Evolutionary conservation across 2,113 vertebrate species (phyloP).

Genomic region (Myocastor coypus): DNA sequence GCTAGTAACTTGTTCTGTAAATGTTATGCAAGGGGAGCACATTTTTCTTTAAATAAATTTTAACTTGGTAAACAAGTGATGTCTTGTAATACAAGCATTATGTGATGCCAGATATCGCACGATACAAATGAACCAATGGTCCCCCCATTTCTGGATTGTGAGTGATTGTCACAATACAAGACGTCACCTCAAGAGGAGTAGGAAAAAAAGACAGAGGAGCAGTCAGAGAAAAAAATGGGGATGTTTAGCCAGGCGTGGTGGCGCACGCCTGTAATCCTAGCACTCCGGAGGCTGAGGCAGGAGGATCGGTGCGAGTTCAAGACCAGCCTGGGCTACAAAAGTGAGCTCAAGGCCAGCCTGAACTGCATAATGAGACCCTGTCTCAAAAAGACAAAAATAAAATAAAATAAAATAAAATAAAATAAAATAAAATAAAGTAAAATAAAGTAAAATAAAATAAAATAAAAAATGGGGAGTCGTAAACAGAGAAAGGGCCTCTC

Average conservation of each 20-base stretch:
- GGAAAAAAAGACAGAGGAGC: background rate
- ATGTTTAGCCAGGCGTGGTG: too few relatives aligned
- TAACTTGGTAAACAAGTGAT: background rate
- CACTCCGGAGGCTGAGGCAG: too few relatives aligned
- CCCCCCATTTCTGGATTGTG: background rate
- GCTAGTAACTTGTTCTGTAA: background rate
- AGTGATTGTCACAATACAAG: background rate
- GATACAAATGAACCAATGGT: background rate
- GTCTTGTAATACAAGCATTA: background rate
- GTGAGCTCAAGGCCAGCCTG: too few relatives aligned
- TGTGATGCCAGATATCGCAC: background rate
- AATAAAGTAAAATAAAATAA: too few relatives aligned
- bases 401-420: too few relatives aligned
- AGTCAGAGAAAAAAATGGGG: background rate
- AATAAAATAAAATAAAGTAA: too few relatives aligned
- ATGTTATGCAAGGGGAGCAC: background rate
- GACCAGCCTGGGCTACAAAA: too few relatives aligned
- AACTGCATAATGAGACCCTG: too few relatives aligned
- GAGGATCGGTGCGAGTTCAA: too few relatives aligned
- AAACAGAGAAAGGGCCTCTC: background rate
- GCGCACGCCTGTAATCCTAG: too few relatives aligned
- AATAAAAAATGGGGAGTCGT: background rate
- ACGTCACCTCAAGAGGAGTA: background rate
- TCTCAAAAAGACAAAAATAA: too few relatives aligned
- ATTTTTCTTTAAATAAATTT: background rate